A percentile compares a stretch with the other conserved stretches of the same genome.
Evolutionary conservation across 2,797 vertebrate species (phyloP).

Genomic region (Neopelma chrysocephalum): DNA sequence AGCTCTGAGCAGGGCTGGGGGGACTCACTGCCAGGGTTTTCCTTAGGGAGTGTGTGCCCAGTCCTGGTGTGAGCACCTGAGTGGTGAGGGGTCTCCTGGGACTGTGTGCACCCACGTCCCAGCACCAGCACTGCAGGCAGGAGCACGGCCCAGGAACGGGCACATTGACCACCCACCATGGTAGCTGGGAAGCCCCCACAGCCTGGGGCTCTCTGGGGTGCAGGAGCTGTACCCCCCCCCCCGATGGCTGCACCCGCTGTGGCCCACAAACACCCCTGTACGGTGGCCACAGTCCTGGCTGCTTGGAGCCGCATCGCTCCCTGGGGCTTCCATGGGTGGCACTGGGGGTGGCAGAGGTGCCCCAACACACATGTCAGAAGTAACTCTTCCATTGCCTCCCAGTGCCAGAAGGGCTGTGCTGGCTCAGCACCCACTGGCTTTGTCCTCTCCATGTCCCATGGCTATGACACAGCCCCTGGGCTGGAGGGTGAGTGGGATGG

Average conservation of each 20-base stretch:
- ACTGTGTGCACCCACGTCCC: rapidly evolving
- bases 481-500: rapidly evolving
- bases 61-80: rapidly evolving
- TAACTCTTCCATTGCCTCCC: neutral
- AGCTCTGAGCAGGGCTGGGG: neutral
- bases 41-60: neutral
- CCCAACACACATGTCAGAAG: neutral
- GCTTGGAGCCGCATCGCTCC: rapidly evolving
- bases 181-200: rapidly evolving
- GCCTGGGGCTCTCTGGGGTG: neutral
- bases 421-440: neutral
- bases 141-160: neutral
- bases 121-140: neutral
- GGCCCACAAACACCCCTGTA: too few relatives aligned
- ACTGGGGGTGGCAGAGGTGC: neutral
- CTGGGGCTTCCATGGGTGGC: neutral
- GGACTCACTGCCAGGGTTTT: neutral
- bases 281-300: neutral
- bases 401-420: neutral
- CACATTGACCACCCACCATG: rapidly evolving
- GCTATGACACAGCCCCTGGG: rapidly evolving
- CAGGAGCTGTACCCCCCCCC: neutral
- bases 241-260: neutral
- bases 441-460: rapidly evolving
- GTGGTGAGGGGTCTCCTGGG: neutral